Evolutionary conservation across 2,113 vertebrate species (phyloP).

Genomic region (Hemichromis elongatus): DNA sequence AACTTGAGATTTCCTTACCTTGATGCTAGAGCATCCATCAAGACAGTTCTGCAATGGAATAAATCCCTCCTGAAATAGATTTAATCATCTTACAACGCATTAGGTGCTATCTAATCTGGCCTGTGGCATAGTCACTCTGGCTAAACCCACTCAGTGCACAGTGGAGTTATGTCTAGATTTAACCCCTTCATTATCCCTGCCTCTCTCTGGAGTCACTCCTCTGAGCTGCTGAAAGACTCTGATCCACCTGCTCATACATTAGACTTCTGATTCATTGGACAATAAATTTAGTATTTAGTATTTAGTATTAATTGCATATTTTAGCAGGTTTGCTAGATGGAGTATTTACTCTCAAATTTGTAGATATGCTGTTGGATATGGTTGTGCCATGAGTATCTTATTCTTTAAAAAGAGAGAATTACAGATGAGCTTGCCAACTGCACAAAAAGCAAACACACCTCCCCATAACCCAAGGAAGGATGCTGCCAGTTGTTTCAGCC

Average conservation of each 20-base stretch:
- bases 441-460: neutral
- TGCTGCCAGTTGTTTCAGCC: neutral
- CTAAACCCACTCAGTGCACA: constrained; percentile 67
- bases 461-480: neutral
- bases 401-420: neutral
- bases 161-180: constrained; percentile 48
- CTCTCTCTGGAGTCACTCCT: neutral
- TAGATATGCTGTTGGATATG: neutral
- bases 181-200: constrained; percentile 48
- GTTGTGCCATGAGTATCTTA: neutral
- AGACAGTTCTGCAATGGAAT: constrained; percentile 63
- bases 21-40: neutral
- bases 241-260: neutral
- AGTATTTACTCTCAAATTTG: neutral
- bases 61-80: constrained; percentile 85
- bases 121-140: constrained; percentile 49
- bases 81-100: constrained; percentile 87
- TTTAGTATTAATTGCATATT: fast-evolving
- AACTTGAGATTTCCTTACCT: neutral
- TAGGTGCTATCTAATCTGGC: constrained; percentile 81
- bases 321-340: neutral
- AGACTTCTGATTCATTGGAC: neutral
- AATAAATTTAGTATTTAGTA: neutral
- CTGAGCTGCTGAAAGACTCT: neutral
- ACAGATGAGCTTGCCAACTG: neutral